These are phyloP conservation scores for Drosophila pseudotakahashii DNA, from an alignment of 2,888 invertebrate species.

Conservation along the genomic window DNA sequence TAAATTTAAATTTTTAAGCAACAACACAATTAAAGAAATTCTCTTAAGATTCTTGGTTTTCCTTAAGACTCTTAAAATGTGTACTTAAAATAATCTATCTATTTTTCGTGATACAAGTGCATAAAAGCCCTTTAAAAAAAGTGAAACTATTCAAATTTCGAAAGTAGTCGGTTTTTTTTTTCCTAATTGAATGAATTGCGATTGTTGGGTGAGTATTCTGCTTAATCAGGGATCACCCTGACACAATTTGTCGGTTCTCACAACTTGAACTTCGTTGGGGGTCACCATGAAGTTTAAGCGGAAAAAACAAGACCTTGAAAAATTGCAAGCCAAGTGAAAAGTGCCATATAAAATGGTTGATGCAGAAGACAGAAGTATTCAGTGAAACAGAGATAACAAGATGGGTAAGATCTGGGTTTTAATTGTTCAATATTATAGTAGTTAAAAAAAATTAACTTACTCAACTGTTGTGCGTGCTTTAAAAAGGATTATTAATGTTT, in stretches of 20 bases:
- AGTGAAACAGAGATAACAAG: conserved; percentile 13
- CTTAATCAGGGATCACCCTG: conserved; percentile 47
- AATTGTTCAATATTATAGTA: not conserved
- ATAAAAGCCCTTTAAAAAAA: not conserved
- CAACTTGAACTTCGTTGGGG: conserved; percentile 37
- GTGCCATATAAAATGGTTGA: conserved; percentile 24
- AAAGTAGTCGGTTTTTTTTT: not conserved
- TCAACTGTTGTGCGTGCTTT: not conserved
- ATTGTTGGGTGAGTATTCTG: conserved; percentile 10
- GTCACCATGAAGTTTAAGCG: not conserved
- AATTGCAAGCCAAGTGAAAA: conserved; percentile 39
- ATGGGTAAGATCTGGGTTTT: conserved; percentile 26
- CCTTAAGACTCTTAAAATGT: no score
- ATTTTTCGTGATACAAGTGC: no score
- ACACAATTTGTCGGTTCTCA: conserved; percentile 58
- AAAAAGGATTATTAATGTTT: no score
- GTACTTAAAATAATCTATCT: no score
- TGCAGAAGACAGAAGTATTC: not conserved
- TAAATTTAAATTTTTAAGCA: no score
- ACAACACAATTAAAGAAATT: no score
- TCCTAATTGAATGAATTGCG: conserved; percentile 22
- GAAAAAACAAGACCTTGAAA: not conserved
- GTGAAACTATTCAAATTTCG: not conserved
- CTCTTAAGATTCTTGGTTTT: no score
- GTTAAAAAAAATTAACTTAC: no score